Conservation (phyloP, 2,113 vertebrate species). For the Grammomys dolichurus region DNA sequence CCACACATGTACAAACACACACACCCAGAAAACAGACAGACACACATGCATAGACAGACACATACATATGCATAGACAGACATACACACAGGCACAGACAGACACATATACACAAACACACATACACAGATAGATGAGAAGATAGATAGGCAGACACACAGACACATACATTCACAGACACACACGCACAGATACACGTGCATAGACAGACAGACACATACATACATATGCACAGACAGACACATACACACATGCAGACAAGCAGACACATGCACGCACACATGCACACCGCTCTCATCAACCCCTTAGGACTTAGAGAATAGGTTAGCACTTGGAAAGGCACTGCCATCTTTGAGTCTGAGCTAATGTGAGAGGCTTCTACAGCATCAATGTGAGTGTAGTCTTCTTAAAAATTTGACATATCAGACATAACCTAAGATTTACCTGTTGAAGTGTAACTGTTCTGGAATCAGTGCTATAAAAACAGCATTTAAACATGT, state of each 20-base stretch:
- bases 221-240: too few relatives aligned
- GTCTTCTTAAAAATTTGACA: conserved; percentile 4
- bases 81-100: too few relatives aligned
- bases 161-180: too few relatives aligned
- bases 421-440: not conserved
- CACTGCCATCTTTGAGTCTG: not conserved
- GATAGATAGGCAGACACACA: too few relatives aligned
- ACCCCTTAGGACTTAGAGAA: not conserved
- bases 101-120: too few relatives aligned
- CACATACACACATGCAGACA: too few relatives aligned
- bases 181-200: too few relatives aligned
- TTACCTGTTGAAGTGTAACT: not conserved
- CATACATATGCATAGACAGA: too few relatives aligned
- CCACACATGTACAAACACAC: not conserved
- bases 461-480: not conserved
- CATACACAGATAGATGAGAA: too few relatives aligned
- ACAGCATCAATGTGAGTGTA: not conserved
- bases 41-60: too few relatives aligned
- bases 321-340: not conserved
- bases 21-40: not conserved
- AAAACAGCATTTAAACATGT: not conserved
- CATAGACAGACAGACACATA: too few relatives aligned
- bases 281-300: not conserved
- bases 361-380: not conserved
- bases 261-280: not conserved